A percentile compares a stretch with the other conserved stretches of the same genome.
These are phyloP conservation scores for Aporophyla nigra DNA, from an alignment of 2,888 invertebrate genomes.

Conservation along the genomic window DNA sequence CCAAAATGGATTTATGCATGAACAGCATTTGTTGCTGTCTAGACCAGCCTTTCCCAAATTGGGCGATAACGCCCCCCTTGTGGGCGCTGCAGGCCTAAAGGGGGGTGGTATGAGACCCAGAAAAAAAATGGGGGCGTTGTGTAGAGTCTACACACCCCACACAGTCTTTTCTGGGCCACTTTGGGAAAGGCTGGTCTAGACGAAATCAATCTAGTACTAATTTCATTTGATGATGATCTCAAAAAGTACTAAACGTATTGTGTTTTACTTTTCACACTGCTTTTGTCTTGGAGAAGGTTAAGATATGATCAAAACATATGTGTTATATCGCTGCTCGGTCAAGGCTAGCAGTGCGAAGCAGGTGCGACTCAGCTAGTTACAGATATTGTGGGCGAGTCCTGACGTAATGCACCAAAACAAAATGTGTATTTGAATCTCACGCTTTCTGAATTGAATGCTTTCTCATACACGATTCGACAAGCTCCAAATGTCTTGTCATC, in stretches of 20 bases:
- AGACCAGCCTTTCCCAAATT: no score
- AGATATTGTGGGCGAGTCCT: slow-evolving; percentile 13
- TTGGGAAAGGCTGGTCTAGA: no score
- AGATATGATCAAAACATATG: slow-evolving; percentile 8
- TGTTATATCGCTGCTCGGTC: slow-evolving; percentile 12
- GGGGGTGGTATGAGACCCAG: no score
- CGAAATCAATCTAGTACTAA: no score
- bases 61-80: no score
- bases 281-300: neutral
- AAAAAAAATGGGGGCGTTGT: no score
- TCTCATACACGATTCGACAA: neutral
- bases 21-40: neutral
- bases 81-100: no score
- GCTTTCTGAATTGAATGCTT: neutral
- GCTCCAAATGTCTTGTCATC: neutral
- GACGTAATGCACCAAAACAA: slow-evolving; percentile 29
- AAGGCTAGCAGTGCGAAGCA: slow-evolving; percentile 6
- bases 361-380: neutral
- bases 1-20: neutral
- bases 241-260: neutral
- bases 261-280: neutral
- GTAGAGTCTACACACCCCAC: no score
- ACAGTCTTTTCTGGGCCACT: no score
- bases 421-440: slow-evolving; percentile 6
- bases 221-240: no score